phyloP scores from a whole-genome alignment of 2,888 invertebrate genomes.

The Busseola fusca region DNA sequence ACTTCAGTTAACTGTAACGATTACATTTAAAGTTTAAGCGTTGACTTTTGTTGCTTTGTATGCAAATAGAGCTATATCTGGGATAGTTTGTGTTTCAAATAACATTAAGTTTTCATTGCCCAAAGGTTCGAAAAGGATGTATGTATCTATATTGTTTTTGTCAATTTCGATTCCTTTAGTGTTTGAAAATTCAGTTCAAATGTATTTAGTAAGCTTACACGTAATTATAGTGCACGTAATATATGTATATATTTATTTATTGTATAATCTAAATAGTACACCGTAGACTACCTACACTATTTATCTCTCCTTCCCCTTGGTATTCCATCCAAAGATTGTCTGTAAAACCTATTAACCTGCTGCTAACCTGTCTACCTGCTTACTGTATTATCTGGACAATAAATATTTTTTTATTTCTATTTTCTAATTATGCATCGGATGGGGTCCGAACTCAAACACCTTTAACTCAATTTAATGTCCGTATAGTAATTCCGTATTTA shows the following conservation, averaged over 20 bases:
- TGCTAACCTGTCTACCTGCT: no score
- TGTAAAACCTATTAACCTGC: no score
- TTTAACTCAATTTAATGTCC: not conserved
- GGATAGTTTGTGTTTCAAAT: constrained; percentile 20
- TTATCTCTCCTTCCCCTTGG: no score
- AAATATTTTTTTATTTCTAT: no score
- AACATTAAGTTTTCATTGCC: not conserved
- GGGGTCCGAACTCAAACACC: not conserved
- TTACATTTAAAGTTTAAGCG: constrained; percentile 56
- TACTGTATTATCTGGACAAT: no score
- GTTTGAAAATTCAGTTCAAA: no score
- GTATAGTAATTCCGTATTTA: not conserved
- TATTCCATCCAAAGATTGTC: no score
- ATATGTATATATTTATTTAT: no score
- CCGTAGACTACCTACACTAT: no score
- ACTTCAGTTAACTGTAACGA: constrained; percentile 55
- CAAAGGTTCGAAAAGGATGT: not conserved
- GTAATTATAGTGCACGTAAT: no score
- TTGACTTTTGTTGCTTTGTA: constrained; percentile 44
- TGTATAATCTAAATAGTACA: no score
- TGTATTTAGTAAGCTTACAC: no score
- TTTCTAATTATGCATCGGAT: not conserved
- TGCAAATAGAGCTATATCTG: constrained; percentile 37
- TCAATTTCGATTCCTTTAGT: not conserved
- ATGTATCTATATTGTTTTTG: not conserved